phyloP scores from a whole-genome alignment of 2,797 vertebrate genomes.

The Coranthus polyacanthus region DNA sequence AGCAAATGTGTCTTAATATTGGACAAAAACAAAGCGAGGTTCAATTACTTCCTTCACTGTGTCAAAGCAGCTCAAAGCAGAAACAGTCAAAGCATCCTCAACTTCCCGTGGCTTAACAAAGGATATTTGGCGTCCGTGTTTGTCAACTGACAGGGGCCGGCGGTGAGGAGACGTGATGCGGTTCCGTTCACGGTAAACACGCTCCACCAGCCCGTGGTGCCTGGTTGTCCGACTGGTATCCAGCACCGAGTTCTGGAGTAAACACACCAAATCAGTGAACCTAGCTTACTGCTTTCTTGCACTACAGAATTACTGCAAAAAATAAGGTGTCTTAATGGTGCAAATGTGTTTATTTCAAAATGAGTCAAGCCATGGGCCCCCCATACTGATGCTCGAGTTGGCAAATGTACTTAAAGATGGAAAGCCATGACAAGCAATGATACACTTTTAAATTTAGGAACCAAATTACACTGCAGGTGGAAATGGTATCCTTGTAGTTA shows the following conservation, averaged over 20 bases:
- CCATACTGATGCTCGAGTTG: constrained; percentile 79
- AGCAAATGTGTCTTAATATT: constrained; percentile 1
- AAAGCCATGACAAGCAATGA: constrained; percentile 87
- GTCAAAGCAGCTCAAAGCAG: constrained; percentile 2
- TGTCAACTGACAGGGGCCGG: constrained; percentile 95
- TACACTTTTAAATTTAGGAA: constrained; percentile 71
- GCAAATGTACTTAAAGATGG: constrained; percentile 85
- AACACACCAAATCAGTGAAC: constrained; percentile 80
- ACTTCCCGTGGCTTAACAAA: constrained; percentile 57
- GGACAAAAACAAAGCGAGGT: too few species aligned
- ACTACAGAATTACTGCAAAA: constrained; percentile 29
- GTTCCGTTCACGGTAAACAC: constrained; percentile 95
- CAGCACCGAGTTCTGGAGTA: constrained; percentile 93
- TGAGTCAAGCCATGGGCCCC: constrained; percentile 82
- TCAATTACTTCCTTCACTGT: not conserved
- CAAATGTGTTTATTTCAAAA: constrained; percentile 80
- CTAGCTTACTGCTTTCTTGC: constrained; percentile 14
- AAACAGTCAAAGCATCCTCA: not conserved
- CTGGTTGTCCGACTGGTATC: constrained; percentile 97
- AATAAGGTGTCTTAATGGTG: constrained; percentile 66
- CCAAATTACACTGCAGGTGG: constrained; percentile 63
- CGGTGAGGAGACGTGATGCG: constrained; percentile 97
- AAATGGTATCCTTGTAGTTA: constrained; percentile 36
- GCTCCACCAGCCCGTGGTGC: constrained; percentile 97
- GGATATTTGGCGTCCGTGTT: constrained; percentile 99